phyloP scores from a whole-genome alignment of 2,797 vertebrate genomes.

The Sorex maritimensis region DNA sequence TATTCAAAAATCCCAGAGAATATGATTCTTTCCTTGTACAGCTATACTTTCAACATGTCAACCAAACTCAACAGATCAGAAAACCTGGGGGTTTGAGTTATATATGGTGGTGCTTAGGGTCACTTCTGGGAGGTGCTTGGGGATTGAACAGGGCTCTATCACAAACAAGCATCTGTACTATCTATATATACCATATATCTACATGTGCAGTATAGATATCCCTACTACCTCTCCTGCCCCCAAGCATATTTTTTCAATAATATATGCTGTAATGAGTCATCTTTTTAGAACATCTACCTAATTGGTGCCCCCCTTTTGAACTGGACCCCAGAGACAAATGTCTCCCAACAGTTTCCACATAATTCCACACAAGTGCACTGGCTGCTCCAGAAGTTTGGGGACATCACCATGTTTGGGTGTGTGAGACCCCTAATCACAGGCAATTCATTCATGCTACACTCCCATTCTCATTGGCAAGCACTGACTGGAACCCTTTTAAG shows the following conservation, averaged over 20 bases:
- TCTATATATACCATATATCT: too few species aligned
- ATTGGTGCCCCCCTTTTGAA: not conserved
- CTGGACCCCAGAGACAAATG: not conserved
- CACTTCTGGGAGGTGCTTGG: too few species aligned
- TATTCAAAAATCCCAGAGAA: not conserved
- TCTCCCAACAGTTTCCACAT: not conserved
- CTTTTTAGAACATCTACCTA: slow-evolving; percentile 30
- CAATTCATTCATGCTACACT: not conserved
- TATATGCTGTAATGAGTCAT: not conserved
- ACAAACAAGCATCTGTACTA: too few species aligned
- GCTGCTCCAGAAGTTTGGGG: not conserved
- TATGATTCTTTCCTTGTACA: not conserved
- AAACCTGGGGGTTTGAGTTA: not conserved
- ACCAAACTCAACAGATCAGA: not conserved
- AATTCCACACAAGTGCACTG: not conserved
- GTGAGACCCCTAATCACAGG: not conserved
- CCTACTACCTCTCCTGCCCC: too few species aligned
- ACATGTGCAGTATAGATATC: too few species aligned
- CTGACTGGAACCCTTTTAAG: not conserved
- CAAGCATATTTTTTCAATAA: too few species aligned
- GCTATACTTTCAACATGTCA: not conserved
- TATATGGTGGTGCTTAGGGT: too few species aligned
- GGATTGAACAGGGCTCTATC: too few species aligned
- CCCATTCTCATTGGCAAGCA: not conserved
- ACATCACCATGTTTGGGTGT: not conserved